A percentile compares a stretch with the other conserved stretches of the same genome.
Conservation (phyloP, 2,797 vertebrate genomes). For the Periparus ater region DNA sequence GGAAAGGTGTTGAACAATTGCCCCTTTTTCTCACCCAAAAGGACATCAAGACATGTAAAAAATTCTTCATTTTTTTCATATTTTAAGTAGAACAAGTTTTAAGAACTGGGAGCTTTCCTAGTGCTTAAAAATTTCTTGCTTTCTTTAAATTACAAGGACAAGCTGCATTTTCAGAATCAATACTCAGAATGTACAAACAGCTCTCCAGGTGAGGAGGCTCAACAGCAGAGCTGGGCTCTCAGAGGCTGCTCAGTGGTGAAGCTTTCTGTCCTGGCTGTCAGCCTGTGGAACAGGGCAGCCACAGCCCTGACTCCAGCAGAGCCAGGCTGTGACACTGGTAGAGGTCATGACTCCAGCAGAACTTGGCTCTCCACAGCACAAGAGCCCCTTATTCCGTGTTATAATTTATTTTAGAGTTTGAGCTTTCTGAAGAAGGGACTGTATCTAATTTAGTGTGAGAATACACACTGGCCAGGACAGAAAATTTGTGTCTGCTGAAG, state of each 20-base stretch:
- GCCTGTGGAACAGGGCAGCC: not conserved
- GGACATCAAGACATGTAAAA: not conserved
- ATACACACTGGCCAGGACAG: not conserved
- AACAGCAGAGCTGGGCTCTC: not conserved
- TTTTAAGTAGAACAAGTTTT: not conserved
- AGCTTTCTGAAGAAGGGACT: not conserved
- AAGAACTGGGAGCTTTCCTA: not conserved
- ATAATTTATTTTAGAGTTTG: not conserved
- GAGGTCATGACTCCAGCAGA: not conserved
- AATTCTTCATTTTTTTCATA: not conserved
- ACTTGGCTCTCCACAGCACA: not conserved
- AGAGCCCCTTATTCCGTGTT: not conserved
- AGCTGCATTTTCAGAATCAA: not conserved
- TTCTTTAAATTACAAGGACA: not conserved
- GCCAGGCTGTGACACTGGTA: not conserved
- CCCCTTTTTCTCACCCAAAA: not conserved
- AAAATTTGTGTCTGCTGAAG: not conserved
- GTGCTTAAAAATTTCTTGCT: not conserved
- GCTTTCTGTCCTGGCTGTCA: not conserved
- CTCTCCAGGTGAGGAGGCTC: not conserved
- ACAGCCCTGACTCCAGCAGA: not conserved
- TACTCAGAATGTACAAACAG: not conserved
- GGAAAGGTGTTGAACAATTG: not conserved
- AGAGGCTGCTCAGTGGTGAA: not conserved
- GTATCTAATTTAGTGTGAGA: not conserved